phyloP scores from a whole-genome alignment of 2,888 invertebrate species.

The Acleris holmiana region DNA sequence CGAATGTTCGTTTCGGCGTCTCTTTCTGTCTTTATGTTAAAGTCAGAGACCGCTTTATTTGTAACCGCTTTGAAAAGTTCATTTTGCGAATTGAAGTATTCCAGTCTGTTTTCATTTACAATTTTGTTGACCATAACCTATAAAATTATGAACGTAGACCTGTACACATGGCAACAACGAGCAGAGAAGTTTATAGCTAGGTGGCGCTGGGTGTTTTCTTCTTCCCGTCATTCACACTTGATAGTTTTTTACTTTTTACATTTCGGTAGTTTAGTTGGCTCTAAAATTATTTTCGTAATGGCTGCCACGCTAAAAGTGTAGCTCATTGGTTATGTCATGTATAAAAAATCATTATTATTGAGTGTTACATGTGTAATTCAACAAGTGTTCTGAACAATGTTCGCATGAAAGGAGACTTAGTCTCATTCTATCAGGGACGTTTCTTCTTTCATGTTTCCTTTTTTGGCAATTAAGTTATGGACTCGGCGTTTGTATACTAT shows the following conservation, averaged over 20 bases:
- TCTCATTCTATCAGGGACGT: slow-evolving; percentile 74
- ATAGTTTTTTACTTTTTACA: slow-evolving; percentile 76
- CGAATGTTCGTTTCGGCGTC: no score
- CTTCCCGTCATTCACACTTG: slow-evolving; percentile 69
- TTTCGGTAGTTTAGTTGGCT: slow-evolving; percentile 65
- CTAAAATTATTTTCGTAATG: slow-evolving; percentile 80
- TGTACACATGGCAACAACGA: slow-evolving; percentile 47
- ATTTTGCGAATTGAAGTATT: not conserved
- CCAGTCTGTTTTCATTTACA: slow-evolving; percentile 41
- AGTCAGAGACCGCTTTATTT: no score
- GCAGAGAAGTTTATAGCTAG: slow-evolving; percentile 55
- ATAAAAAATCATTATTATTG: slow-evolving; percentile 59
- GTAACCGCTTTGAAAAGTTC: no score
- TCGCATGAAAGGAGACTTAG: slow-evolving; percentile 69
- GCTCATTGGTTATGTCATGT: slow-evolving; percentile 80
- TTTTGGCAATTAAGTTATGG: slow-evolving; percentile 80
- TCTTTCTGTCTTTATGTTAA: no score
- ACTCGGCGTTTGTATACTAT: slow-evolving; percentile 76
- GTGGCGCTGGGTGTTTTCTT: slow-evolving; percentile 70
- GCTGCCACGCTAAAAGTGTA: slow-evolving; percentile 81
- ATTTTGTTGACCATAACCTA: slow-evolving; percentile 23
- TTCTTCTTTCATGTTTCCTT: slow-evolving; percentile 82
- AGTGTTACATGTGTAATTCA: slow-evolving; percentile 63
- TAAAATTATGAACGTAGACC: slow-evolving; percentile 6
- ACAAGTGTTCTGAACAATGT: slow-evolving; percentile 74